A percentile compares a stretch with the other conserved stretches of the same genome.
Conservation (phyloP, 2,888 invertebrate genomes). For the Teinopalpus imperialis region DNA sequence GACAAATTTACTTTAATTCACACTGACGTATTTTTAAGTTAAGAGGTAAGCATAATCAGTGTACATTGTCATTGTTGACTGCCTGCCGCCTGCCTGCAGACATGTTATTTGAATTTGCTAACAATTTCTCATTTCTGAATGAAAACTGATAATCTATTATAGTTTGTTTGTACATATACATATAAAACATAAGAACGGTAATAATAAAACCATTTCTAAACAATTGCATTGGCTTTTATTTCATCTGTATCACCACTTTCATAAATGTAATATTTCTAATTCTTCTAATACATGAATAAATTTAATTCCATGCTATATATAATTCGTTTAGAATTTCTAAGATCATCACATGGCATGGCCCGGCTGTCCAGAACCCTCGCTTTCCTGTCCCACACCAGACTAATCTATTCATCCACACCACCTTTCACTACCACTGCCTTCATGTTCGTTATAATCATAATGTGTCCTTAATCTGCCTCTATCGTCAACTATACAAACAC, state of each 20-base stretch:
- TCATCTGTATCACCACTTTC: conserved; percentile 7
- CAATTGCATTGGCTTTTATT: conserved; percentile 50
- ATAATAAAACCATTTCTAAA: conserved; percentile 79
- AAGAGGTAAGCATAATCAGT: conserved; percentile 75
- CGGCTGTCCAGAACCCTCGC: too few species aligned
- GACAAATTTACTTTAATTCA: conserved; percentile 67
- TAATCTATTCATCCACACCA: too few species aligned
- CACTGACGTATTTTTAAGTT: conserved; percentile 74
- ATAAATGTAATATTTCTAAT: too few species aligned
- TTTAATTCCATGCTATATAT: too few species aligned
- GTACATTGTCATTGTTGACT: conserved; percentile 63
- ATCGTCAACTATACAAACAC: too few species aligned
- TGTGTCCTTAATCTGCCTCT: too few species aligned
- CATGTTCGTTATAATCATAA: too few species aligned
- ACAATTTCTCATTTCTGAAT: conserved; percentile 75
- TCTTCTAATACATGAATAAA: too few species aligned
- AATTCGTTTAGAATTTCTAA: too few species aligned
- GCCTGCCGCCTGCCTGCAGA: conserved; percentile 54
- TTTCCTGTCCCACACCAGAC: too few species aligned
- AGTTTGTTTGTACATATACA: conserved; percentile 82
- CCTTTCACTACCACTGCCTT: too few species aligned
- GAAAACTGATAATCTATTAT: conserved; percentile 76
- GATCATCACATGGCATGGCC: too few species aligned
- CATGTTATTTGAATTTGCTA: conserved; percentile 64
- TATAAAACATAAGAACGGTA: conserved; percentile 77